Conservation (phyloP, 1,140 invertebrate species). For the Vollenhovia emeryi region DNA sequence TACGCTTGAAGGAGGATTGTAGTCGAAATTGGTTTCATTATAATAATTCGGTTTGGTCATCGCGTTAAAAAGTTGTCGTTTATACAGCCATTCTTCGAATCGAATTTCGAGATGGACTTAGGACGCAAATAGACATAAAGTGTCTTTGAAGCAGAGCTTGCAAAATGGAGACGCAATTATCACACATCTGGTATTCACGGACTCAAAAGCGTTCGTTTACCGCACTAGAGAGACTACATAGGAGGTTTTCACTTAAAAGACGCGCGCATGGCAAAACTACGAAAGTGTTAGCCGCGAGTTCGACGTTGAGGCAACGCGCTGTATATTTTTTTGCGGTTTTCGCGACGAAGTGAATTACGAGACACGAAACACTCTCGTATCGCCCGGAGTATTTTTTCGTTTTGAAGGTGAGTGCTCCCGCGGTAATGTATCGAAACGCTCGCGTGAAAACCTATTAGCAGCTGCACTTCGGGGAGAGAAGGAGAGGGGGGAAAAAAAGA, state of each 20-base stretch:
- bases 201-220: neutral
- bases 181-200: neutral
- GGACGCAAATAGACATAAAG: neutral
- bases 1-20: neutral
- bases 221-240: neutral
- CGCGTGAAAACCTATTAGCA: constrained; percentile 29
- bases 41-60: neutral
- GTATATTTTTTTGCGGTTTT: neutral
- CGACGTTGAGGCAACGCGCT: neutral
- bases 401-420: neutral
- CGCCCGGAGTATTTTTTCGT: neutral
- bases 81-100: neutral
- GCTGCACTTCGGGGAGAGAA: neutral
- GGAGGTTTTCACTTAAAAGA: neutral
- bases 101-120: neutral
- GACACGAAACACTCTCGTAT: constrained; percentile 6
- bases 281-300: neutral
- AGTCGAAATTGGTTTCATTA: too few relatives aligned
- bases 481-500: neutral
- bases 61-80: neutral
- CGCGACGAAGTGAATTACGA: constrained; percentile 5
- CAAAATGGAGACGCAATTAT: neutral
- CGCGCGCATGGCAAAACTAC: neutral
- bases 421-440: constrained; percentile 31
- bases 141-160: neutral